Evolutionary conservation across 2,888 invertebrate species (phyloP).

Genomic region (Neoitamus cyanurus): DNA sequence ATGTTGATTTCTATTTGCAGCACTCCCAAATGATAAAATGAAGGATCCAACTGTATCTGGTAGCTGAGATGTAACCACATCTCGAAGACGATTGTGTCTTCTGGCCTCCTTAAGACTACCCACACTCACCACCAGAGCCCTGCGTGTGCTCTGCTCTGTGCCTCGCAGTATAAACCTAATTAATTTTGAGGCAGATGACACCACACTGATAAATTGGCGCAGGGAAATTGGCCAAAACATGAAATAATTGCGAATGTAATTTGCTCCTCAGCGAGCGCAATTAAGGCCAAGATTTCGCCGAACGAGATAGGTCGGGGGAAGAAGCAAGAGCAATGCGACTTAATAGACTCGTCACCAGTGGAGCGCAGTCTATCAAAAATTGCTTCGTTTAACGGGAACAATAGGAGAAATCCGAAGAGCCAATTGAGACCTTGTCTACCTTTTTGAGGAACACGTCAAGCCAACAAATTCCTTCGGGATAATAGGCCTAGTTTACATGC

Average conservation of each 20-base stretch:
- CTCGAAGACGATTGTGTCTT: slow-evolving; percentile 22
- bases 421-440: slow-evolving; percentile 2
- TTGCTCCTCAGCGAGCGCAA: slow-evolving; percentile 57
- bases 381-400: neutral
- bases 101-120: neutral
- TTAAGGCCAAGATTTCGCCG: slow-evolving; percentile 17
- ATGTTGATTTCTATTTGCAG: slow-evolving; percentile 33
- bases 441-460: neutral
- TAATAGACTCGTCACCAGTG: neutral
- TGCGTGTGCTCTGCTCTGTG: neutral
- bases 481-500: slow-evolving; percentile 27
- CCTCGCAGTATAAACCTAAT: slow-evolving; percentile 53
- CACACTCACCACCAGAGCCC: slow-evolving; percentile 4
- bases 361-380: neutral
- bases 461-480: slow-evolving; percentile 8
- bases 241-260: slow-evolving; percentile 68
- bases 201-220: slow-evolving; percentile 67
- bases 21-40: neutral
- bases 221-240: slow-evolving; percentile 67
- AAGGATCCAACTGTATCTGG: slow-evolving; percentile 27
- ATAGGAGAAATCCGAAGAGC: neutral
- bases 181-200: slow-evolving; percentile 67
- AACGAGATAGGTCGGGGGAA: neutral
- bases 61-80: slow-evolving; percentile 39
- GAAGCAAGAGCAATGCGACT: neutral